Base-by-base conservation (phyloP, 1,140 invertebrate genomes). In the Lysiphlebus fabarum region DNA sequence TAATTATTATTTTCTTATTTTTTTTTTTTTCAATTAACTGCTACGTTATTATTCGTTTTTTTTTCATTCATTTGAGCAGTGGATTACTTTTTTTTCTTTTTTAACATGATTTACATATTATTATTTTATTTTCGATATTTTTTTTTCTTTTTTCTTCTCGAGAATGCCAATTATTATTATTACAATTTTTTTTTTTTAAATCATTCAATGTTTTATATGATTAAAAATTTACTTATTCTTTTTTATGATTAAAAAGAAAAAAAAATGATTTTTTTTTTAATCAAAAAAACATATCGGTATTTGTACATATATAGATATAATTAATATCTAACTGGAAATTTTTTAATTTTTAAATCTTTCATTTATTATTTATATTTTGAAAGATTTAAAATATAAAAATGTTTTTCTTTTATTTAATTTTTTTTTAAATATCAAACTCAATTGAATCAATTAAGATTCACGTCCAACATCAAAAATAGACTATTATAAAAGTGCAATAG, bases 401-500 rank as follows among this genome's bases (percentile, higher is more conserved):
- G 66, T 66, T 47, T 40, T 12, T 14, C 11, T 26, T 36, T 42
- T 45, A 49, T 43, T 34, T 44, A 6, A 17, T 57, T 56, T 57
- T 47, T 26, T 50, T 49, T 50, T 38, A 3, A 49, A 43, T n/a
- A 44, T 7, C 17, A 51, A 51, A 34, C 7, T 37, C 67, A 61
- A 14, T 53, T 40, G 71, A 73, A 71, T 74, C 71, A 67, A 62
- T 62, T 64, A 70, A 61, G 70, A 69, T 75, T 73, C 74, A 72
- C 69, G 72, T 71, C 74, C 73, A 71, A 76, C 74, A 76, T 75
- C 71, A 76, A 76, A 76, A 76, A 76, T 76, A 75, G 69, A 76
- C 72, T 76, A 75, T 76, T 75, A 70, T 71, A 70, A 73, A 65
- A 68, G 71, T 75, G 73, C 68, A 69, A 72, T 72, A 67, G 66